Evolutionary conservation across 2,888 invertebrate genomes (phyloP).

Genomic region (Netelia inedita): DNA sequence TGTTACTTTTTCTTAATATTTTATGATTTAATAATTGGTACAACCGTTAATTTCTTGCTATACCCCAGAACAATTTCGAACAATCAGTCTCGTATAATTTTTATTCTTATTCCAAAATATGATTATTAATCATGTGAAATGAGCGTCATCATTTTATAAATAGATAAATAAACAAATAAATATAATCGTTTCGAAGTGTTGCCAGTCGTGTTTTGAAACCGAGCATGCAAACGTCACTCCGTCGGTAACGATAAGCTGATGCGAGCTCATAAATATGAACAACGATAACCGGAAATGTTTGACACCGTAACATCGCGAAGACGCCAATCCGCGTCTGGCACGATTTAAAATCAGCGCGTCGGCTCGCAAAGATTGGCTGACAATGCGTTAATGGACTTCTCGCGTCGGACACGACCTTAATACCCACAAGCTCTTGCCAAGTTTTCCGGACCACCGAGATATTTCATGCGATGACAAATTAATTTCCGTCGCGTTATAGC

Average conservation of each 20-base stretch:
- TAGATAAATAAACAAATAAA: too few species aligned
- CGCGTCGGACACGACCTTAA: conserved; percentile 47
- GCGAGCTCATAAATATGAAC: conserved; percentile 13
- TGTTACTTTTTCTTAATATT: neutral
- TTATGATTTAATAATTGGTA: neutral
- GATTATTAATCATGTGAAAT: too few species aligned
- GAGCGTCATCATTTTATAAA: too few species aligned
- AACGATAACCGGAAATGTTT: conserved; percentile 61
- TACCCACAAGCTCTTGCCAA: conserved; percentile 56
- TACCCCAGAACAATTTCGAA: too few species aligned
- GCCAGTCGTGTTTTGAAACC: too few species aligned
- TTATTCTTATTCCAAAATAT: too few species aligned
- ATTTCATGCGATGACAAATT: conserved; percentile 62
- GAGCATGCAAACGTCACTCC: too few species aligned
- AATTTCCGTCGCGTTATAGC: conserved; percentile 32
- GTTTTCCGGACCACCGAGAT: conserved; percentile 51
- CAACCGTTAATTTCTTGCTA: neutral
- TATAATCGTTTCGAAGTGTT: too few species aligned
- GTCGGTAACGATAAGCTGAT: neutral
- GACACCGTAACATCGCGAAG: conserved; percentile 47
- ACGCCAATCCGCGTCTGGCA: conserved; percentile 46
- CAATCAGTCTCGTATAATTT: too few species aligned
- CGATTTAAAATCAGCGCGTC: neutral
- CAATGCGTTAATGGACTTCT: conserved; percentile 66
- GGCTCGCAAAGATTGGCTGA: conserved; percentile 57